A percentile compares a stretch with the other conserved stretches of the same genome.
phyloP scores from a whole-genome alignment of 1,140 invertebrate genomes.

The Ooceraea biroi region DNA sequence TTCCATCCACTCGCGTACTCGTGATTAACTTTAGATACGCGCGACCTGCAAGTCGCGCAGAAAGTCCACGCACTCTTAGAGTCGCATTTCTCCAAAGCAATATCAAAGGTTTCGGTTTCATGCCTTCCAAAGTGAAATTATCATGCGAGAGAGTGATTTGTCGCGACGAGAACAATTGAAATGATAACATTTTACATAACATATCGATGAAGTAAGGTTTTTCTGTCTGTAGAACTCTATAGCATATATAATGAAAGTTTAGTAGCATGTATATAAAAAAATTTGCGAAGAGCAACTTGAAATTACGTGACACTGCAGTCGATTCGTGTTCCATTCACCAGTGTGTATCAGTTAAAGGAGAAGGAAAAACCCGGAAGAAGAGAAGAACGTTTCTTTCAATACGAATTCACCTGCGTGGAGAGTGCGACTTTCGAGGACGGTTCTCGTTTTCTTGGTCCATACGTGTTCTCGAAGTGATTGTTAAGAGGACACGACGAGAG shows the following conservation, averaged over 20 bases:
- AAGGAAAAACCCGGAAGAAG: background rate
- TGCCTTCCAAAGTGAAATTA: conserved; percentile 63
- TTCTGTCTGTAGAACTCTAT: conserved; percentile 65
- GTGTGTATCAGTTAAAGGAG: conserved; percentile 49
- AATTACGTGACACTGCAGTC: conserved; percentile 46
- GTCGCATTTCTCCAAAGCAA: conserved; percentile 7
- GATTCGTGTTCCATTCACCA: conserved; percentile 63
- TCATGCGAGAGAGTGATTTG: conserved; percentile 42
- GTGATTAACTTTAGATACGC: conserved; percentile 2
- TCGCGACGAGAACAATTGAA: conserved; percentile 52
- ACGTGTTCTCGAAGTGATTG: conserved; percentile 32
- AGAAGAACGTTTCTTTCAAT: conserved; percentile 40
- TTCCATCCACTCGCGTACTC: background rate
- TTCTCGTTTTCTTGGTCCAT: conserved; percentile 58
- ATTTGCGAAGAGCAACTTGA: conserved; percentile 54
- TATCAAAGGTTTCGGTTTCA: conserved; percentile 68
- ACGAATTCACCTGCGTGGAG: conserved; percentile 22
- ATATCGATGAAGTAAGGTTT: conserved; percentile 69
- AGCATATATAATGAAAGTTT: conserved; percentile 66
- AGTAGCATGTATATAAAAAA: conserved; percentile 61
- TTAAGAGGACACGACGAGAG: conserved; percentile 32
- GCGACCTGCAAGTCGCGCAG: conserved; percentile 1
- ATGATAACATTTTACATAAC: conserved; percentile 70
- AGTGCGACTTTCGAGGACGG: conserved; percentile 36
- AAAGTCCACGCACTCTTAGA: background rate